Evolutionary conservation across 92 coral and sea anemone genomes (phyloP).

Genomic region (Virgularia gustaviana): DNA sequence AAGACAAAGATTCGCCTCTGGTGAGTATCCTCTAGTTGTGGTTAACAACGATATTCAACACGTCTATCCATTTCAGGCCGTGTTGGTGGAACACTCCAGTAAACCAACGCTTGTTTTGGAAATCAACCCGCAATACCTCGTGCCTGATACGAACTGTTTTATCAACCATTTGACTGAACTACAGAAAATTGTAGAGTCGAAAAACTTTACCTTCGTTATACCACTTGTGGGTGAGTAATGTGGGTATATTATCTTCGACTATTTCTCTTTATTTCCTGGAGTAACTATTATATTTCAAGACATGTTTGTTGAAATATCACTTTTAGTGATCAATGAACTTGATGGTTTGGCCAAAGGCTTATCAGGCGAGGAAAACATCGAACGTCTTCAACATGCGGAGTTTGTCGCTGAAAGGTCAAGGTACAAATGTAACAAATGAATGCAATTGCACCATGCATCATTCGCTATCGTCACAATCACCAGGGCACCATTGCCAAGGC

Average conservation of each 20-base stretch:
- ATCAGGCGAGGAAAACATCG: neutral
- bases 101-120: conserved; percentile 82
- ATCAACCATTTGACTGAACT: conserved; percentile 78
- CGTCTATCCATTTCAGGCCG: conserved; percentile 60
- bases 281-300: neutral
- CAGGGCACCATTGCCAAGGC: too few relatives aligned
- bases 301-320: neutral
- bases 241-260: too few relatives aligned
- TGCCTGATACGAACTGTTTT: conserved; percentile 96
- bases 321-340: conserved; percentile 84
- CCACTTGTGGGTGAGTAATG: conserved; percentile 95
- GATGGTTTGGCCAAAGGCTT: conserved; percentile 71
- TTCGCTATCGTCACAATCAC: too few relatives aligned
- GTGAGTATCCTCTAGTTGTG: neutral
- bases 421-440: conserved; percentile 30
- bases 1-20: too few relatives aligned
- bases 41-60: neutral
- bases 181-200: conserved; percentile 71
- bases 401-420: conserved; percentile 78
- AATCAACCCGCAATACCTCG: conserved; percentile 82
- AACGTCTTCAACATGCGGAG: conserved; percentile 60
- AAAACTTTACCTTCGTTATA: conserved; percentile 74
- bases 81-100: conserved; percentile 71
- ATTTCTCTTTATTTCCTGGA: neutral
- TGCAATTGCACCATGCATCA: neutral